Base-by-base conservation (phyloP, 1,140 invertebrate genomes). In the Pachypeltis micranthus region DNA sequence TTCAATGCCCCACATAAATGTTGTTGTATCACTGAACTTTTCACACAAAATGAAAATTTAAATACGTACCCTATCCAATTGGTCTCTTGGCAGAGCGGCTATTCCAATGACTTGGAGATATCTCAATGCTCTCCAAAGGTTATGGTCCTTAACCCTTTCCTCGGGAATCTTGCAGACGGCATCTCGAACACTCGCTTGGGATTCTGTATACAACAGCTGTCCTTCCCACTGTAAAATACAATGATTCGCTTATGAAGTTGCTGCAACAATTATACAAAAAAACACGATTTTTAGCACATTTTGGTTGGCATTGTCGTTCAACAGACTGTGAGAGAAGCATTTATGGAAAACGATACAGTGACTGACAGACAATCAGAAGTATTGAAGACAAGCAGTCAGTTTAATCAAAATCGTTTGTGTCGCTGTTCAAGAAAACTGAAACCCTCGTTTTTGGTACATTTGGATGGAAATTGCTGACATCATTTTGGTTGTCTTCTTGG, bases 81-180 rank as follows among this genome's bases (percentile, higher is more conserved):
- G 86, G 70, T 91, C 87, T 7, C 87, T 83, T 1, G 87, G 83
- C 57, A 96, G 73, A 0, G 90, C 91, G 31, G 90, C 83, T 7
- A 87, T 85, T 25, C 93, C 93, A 28, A 92, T 85, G 47, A 86
- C 83, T 10, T 88, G 86, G 25, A 93, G 79, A 61, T 86, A 80
- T 69, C 83, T 81, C 10, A 95, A 77, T 71, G 91, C 85, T 63
- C 92, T 75, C 70, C 82, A 84, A 0, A 87, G 79, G 3, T 76
- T 72, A 12, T 81, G 79, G 73, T 95, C 87, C 2, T 81, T 78
- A 34, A 93, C 81, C 3, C 74, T 75, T 19, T 82, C 78, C 70
- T 80, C 77, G 63, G 85, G 79, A 68, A 89, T 76, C 62, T 81
- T 72, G 51, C 80, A 83, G 1, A 90, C 81, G 23, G 86, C 76